A percentile compares a stretch with the other conserved stretches of the same genome.
phyloP scores from a whole-genome alignment of 2,888 invertebrate species.

The Pristionchus fissidentatus region DNA sequence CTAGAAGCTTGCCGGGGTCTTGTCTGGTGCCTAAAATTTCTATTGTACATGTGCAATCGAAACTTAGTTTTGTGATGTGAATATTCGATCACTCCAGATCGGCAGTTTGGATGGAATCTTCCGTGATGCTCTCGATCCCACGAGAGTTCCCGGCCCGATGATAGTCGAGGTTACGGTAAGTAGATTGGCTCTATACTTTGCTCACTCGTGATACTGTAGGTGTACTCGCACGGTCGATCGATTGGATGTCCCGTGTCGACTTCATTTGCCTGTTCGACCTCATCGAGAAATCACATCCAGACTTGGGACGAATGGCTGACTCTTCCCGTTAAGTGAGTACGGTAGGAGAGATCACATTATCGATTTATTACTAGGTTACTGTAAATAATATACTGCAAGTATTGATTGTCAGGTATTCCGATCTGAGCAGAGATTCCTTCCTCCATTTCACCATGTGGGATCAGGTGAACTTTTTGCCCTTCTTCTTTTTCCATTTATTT shows the following conservation, averaged over 20 bases:
- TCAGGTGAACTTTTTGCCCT: neutral
- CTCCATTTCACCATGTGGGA: slow-evolving; percentile 72
- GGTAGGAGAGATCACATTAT: neutral
- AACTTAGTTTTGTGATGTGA: neutral
- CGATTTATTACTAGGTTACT: neutral
- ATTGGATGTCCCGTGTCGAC: slow-evolving; percentile 69
- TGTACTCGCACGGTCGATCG: slow-evolving; percentile 68
- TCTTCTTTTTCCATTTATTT: neutral
- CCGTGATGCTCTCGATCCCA: slow-evolving; percentile 57
- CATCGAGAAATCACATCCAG: slow-evolving; percentile 60
- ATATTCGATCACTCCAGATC: slow-evolving; percentile 55
- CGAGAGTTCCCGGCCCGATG: slow-evolving; percentile 55
- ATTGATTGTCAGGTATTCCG: slow-evolving; percentile 59
- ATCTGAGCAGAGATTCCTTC: slow-evolving; percentile 69
- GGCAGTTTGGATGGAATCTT: slow-evolving; percentile 60
- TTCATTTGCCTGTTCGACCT: slow-evolving; percentile 60
- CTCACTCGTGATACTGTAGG: slow-evolving; percentile 50
- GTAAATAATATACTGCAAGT: neutral
- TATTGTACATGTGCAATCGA: neutral
- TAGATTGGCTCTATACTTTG: neutral
- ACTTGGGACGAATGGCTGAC: slow-evolving; percentile 70
- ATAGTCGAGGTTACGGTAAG: slow-evolving; percentile 56
- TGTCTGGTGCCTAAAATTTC: neutral
- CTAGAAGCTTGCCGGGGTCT: neutral
- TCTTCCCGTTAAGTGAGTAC: slow-evolving; percentile 64